Evolutionary conservation across 2,797 vertebrate species (phyloP).

Genomic region (Cyclopterus lumpus): DNA sequence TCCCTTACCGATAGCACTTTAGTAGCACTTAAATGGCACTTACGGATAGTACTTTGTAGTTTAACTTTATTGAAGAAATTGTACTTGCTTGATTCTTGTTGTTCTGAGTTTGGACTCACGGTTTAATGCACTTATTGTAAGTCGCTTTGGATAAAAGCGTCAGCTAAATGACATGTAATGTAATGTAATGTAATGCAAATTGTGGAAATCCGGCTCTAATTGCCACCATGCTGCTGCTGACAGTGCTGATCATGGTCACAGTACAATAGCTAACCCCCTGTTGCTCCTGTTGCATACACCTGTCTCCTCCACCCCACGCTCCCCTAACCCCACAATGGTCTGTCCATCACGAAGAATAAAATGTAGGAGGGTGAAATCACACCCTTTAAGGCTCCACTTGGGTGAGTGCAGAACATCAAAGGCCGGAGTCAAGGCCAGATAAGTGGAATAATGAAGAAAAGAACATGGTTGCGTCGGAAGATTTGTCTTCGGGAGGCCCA

Average conservation of each 20-base stretch:
- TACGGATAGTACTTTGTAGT: too few relatives aligned
- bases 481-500: not conserved
- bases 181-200: not conserved
- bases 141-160: too few relatives aligned
- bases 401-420: constrained; percentile 40
- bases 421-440: constrained; percentile 17
- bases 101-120: too few relatives aligned
- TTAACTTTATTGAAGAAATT: too few relatives aligned
- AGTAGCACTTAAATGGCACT: too few relatives aligned
- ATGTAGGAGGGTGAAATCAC: constrained; percentile 29
- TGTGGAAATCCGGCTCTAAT: not conserved
- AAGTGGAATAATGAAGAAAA: constrained; percentile 4
- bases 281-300: not conserved
- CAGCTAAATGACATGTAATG: too few relatives aligned
- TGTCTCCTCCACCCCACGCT: not conserved
- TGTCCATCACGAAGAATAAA: not conserved
- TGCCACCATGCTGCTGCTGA: not conserved
- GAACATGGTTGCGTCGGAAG: not conserved
- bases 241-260: not conserved
- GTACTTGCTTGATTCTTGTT: too few relatives aligned
- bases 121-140: too few relatives aligned
- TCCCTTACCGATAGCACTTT: too few relatives aligned
- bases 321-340: not conserved
- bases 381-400: constrained; percentile 14
- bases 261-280: not conserved